Evolutionary conservation across 2,797 vertebrate species (phyloP).

Genomic region (Synaphobranchus kaupii): DNA sequence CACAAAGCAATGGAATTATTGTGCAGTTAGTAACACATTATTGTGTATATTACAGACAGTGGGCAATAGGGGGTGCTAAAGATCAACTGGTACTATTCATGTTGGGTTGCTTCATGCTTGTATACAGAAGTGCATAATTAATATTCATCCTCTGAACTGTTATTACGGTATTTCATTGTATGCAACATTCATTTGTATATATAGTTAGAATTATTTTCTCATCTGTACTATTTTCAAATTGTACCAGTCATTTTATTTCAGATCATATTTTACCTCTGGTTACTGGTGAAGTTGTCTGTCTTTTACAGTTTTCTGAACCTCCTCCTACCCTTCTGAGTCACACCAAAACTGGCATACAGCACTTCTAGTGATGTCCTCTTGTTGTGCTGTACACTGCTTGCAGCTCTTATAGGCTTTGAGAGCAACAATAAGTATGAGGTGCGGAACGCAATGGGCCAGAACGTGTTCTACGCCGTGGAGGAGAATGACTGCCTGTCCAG

Average conservation of each 20-base stretch:
- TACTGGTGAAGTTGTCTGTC: background rate
- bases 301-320: background rate
- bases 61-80: background rate
- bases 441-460: conserved; percentile 84
- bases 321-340: background rate
- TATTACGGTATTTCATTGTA: background rate
- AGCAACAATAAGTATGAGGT: conserved; percentile 90
- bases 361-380: background rate
- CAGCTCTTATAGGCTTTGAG: conserved; percentile 85
- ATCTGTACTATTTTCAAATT: background rate
- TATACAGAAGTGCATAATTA: background rate
- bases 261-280: background rate
- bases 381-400: too few relatives aligned
- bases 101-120: background rate
- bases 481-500: conserved; percentile 85
- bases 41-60: background rate
- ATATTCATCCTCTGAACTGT: background rate
- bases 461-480: conserved; percentile 86
- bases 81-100: background rate
- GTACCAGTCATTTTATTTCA: background rate
- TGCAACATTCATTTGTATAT: background rate
- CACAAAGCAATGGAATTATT: background rate
- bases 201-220: background rate
- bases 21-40: background rate
- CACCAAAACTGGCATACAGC: background rate